These are phyloP conservation scores for Falco berigora DNA, from an alignment of 2,797 vertebrate genomes.

Conservation along the genomic window DNA sequence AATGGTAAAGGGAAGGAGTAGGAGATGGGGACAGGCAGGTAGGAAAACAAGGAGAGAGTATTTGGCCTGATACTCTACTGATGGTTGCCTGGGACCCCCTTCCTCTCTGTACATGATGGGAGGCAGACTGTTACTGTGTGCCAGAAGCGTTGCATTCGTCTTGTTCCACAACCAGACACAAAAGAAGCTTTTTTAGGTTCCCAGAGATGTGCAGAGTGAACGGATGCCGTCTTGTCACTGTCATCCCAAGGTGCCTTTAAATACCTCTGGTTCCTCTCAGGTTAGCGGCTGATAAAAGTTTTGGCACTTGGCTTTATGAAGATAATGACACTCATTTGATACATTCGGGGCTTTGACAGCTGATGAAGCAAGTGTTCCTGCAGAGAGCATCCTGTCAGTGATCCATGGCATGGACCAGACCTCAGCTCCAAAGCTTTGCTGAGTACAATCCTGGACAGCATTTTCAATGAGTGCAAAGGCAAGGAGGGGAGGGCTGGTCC, in stretches of 20 bases:
- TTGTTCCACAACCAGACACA: background rate
- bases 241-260: background rate
- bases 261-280: background rate
- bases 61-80: background rate
- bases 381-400: accelerated
- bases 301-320: background rate
- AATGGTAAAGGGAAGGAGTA: background rate
- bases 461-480: background rate
- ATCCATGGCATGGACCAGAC: background rate
- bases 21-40: background rate
- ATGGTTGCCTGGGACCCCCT: background rate
- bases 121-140: background rate
- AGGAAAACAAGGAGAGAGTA: background rate
- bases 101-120: background rate
- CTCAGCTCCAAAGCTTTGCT: background rate
- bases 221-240: background rate
- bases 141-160: background rate
- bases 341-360: background rate
- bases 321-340: background rate
- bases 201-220: background rate
- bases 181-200: background rate
- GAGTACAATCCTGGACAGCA: background rate
- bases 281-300: background rate
- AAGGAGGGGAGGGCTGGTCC: background rate
- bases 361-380: background rate